These are phyloP conservation scores for Clivina fossor DNA, from an alignment of 2,888 invertebrate genomes.

Conservation along the genomic window DNA sequence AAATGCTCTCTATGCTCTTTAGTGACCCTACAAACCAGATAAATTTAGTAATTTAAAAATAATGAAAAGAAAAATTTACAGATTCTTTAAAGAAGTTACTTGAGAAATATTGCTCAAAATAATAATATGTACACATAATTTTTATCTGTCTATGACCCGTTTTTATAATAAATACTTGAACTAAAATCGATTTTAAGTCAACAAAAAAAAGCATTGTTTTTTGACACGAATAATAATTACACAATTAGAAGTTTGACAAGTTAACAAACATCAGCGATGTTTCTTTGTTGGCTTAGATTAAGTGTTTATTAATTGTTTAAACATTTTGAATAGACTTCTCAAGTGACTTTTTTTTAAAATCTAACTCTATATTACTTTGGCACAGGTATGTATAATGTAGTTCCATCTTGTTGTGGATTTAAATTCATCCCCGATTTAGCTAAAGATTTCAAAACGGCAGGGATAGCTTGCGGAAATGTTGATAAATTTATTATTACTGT, in stretches of 20 bases:
- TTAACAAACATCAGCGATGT: no score
- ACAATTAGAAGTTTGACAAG: no score
- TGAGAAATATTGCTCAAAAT: no score
- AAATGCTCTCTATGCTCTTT: constrained; percentile 88
- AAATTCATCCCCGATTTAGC: constrained; percentile 83
- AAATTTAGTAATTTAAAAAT: constrained; percentile 1
- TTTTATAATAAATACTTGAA: no score
- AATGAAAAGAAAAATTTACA: background rate
- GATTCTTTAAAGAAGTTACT: no score
- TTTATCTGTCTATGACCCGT: no score
- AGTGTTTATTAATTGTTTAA: background rate
- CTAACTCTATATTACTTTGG: constrained; percentile 88
- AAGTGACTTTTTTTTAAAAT: constrained; percentile 20
- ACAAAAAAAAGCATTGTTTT: no score
- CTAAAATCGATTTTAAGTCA: no score
- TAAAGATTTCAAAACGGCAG: constrained; percentile 74
- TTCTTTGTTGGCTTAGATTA: no score
- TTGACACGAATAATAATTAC: no score
- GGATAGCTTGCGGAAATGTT: constrained; percentile 83
- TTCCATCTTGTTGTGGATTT: constrained; percentile 94
- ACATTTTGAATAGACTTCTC: background rate
- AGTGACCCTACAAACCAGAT: constrained; percentile 63
- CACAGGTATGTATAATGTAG: constrained; percentile 82
- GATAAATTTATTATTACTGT: constrained; percentile 81
- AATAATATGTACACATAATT: no score